Base-by-base conservation (phyloP, 2,797 vertebrate genomes). In the Schizopygopsis malacanthus region DNA sequence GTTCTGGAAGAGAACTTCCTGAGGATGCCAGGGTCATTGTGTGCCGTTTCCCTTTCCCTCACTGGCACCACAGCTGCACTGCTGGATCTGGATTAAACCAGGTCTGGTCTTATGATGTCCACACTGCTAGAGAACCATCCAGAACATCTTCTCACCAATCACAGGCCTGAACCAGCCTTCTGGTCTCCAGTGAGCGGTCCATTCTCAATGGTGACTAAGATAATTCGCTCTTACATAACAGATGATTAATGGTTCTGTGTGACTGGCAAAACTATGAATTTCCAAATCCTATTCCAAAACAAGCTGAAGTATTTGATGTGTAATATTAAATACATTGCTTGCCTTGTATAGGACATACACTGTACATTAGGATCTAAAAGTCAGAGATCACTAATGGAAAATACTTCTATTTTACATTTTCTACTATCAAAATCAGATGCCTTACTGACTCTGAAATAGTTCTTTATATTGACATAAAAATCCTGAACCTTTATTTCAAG, bases 101-200 rank as follows among this genome's bases (percentile, higher is more conserved):
- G 61, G 89, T 91, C 28, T 92, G 90, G 88, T 87, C 84, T 52
- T 88, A 91, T 43, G 86, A 91, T 78, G 72, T 91, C 11, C 61
- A 45, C 39, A 45, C 47, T 39, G 45, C 83, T 20, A 43, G 4
- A 71, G 6, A 79, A 25, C n/a, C 33, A 6, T 4, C 25, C 28
- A n/a, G 2, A 16, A 25, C 7, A 39, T 83, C 77, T 76, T 20
- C 63, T 77, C 33, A 65, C 54, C 77, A 56, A 82, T 52, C 61
- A 28, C 79, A 56, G 39, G 20, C 18, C 47, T 71, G n/a, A 80
- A 86, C 12, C 22, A 41, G 2, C n/a, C 52, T 9, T 9, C 45
- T 28, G n/a, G 16, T n/a, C 12, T 50, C 47, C 4, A 16, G 47
- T 50, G 47, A 50, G 47, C 4, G 13, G 4, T 61, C 13, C 6